A percentile compares a stretch with the other conserved stretches of the same genome.
These are phyloP conservation scores for Ophioderma brevispina DNA, from an alignment of 35 echinoderm and acorn worm genomes.

Conservation along the genomic window DNA sequence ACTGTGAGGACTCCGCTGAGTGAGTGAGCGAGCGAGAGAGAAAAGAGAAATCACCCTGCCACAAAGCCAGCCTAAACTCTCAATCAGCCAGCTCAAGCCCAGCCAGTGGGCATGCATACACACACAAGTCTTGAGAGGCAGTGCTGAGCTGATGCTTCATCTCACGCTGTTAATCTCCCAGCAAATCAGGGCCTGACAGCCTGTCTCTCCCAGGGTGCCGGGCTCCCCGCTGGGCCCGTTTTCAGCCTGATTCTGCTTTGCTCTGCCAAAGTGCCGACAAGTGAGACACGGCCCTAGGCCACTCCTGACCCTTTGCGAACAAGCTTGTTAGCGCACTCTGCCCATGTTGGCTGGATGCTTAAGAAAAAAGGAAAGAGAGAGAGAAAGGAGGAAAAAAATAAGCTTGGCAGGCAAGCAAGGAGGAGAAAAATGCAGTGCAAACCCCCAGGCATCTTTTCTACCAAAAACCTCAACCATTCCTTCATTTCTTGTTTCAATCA, in stretches of 20 bases:
- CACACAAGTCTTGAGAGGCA: neutral
- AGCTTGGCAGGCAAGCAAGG: neutral
- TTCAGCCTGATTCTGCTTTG: neutral
- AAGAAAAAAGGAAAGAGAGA: neutral
- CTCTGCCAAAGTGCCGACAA: neutral
- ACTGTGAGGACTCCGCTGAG: no score
- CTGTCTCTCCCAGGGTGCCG: slow-evolving; percentile 1
- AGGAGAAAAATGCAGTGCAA: neutral
- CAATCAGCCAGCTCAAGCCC: neutral
- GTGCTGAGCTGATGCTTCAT: neutral
- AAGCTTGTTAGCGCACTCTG: slow-evolving; percentile 1
- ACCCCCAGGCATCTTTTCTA: neutral
- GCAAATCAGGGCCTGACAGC: slow-evolving; percentile 3
- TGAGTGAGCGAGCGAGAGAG: no score
- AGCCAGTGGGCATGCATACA: neutral
- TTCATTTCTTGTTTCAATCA: neutral
- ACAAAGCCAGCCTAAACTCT: neutral
- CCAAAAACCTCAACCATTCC: neutral
- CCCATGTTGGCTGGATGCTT: neutral
- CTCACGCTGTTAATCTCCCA: neutral
- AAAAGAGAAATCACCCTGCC: neutral
- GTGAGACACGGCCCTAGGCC: slow-evolving; percentile 7
- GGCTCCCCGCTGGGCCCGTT: neutral
- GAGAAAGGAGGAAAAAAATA: neutral
- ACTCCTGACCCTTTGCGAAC: neutral